Percentiles rank a stretch among this genome's conserved stretches.
phyloP scores from a whole-genome alignment of 2,888 invertebrate genomes.

The Synergus laeviventris region DNA sequence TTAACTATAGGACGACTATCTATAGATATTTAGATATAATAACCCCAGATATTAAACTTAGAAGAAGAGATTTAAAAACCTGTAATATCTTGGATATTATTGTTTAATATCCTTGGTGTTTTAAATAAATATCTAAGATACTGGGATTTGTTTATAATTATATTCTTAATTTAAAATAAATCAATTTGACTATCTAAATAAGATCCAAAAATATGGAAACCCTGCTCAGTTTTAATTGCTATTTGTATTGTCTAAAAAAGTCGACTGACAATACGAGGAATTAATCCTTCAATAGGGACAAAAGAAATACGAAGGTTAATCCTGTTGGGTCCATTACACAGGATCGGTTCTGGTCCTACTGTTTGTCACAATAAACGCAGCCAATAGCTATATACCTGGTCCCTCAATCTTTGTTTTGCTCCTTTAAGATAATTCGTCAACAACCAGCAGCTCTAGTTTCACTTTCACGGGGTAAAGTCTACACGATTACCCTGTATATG shows the following conservation, averaged over 20 bases:
- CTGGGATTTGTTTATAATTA: too few species aligned
- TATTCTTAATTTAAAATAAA: too few species aligned
- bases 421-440: neutral
- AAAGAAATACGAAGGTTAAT: neutral
- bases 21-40: too few species aligned
- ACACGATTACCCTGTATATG: neutral
- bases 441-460: neutral
- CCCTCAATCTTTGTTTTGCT: neutral
- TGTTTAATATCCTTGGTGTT: too few species aligned
- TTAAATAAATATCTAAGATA: too few species aligned
- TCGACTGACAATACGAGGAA: neutral
- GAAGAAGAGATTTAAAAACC: too few species aligned
- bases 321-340: neutral
- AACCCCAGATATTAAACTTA: too few species aligned
- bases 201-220: neutral
- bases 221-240: neutral
- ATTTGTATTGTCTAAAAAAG: neutral
- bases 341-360: neutral
- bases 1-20: too few species aligned
- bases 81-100: too few species aligned
- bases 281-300: neutral
- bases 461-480: neutral
- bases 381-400: neutral
- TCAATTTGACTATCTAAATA: too few species aligned
- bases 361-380: conserved; percentile 8